These are phyloP conservation scores for Lycia hirtaria DNA, from an alignment of 2,888 invertebrate genomes.

Conservation along the genomic window DNA sequence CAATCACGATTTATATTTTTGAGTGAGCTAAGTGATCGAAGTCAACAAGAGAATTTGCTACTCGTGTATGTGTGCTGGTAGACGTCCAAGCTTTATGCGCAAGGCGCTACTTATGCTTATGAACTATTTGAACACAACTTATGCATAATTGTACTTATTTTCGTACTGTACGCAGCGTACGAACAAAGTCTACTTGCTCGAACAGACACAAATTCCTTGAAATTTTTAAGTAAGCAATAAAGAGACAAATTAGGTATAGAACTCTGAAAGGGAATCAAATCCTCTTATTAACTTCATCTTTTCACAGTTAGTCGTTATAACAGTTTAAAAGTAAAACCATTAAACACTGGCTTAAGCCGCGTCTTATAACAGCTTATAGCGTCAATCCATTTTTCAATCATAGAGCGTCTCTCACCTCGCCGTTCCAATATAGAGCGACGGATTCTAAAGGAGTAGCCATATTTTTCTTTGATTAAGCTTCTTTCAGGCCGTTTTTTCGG, in stretches of 20 bases:
- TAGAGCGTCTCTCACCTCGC: slow-evolving; percentile 35
- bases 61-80: no score
- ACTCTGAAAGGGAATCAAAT: slow-evolving; percentile 7
- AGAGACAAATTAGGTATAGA: background rate
- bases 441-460: slow-evolving; percentile 58
- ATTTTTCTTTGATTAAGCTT: slow-evolving; percentile 69
- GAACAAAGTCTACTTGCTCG: no score
- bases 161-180: no score
- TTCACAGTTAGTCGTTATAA: slow-evolving; percentile 21
- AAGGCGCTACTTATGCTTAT: no score
- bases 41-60: no score
- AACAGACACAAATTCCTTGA: no score
- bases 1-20: no score
- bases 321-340: slow-evolving; percentile 22
- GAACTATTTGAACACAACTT: no score
- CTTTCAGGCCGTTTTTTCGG: slow-evolving; percentile 64
- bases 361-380: slow-evolving; percentile 32
- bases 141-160: no score
- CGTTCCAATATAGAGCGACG: slow-evolving; percentile 50
- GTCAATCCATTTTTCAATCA: slow-evolving; percentile 34
- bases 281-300: slow-evolving; percentile 15
- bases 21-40: no score
- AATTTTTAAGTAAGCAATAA: background rate
- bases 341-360: slow-evolving; percentile 30
- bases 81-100: no score